Evolutionary conservation across 1,140 invertebrate species (phyloP), one percentile per base, ranked within the genome.

Genomic region (Ericerus pela): DNA sequence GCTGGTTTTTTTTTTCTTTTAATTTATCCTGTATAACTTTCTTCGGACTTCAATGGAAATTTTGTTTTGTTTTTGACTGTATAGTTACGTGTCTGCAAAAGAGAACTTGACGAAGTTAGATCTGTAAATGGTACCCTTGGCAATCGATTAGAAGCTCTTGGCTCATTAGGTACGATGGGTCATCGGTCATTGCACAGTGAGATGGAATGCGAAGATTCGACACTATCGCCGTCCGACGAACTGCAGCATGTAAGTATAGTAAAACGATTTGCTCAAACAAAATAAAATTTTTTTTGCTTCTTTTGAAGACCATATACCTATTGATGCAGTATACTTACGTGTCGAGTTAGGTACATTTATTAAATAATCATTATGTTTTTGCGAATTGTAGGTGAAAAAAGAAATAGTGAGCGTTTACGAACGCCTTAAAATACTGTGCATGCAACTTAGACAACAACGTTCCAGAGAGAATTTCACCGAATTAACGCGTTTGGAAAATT

Each of bases 31-130:
- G n/a, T n/a, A n/a, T n/a, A n/a, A n/a, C n/a, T n/a, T n/a, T n/a
- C n/a, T n/a, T n/a, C n/a, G n/a, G n/a, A n/a, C n/a, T n/a, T n/a
- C n/a, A n/a, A n/a, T n/a, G n/a, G n/a, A n/a, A n/a, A n/a, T n/a
- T n/a, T n/a, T n/a, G n/a, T n/a, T n/a, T n/a, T n/a, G n/a, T n/a
- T n/a, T n/a, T n/a, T n/a, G n/a, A n/a, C n/a, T n/a, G n/a, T n/a
- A n/a, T 60, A 74, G 70, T 61, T 76, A 31, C 66, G 68, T 22
- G 68, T 66, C 55, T 73, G 73, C 51, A 67, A 75, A 27, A 70
- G 72, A 26, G 76, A 79, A 56, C 68, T 79, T 1, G 77, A 78
- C 14, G 76, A 81, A 56, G 68, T 82, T 58, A 72, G 84, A 33
- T 72, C 78, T 60, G 75, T 67, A 11, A 75, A 74, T 55, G 60